Conservation (phyloP, 2,797 vertebrate species). For the Triplophysa bombifrons region DNA sequence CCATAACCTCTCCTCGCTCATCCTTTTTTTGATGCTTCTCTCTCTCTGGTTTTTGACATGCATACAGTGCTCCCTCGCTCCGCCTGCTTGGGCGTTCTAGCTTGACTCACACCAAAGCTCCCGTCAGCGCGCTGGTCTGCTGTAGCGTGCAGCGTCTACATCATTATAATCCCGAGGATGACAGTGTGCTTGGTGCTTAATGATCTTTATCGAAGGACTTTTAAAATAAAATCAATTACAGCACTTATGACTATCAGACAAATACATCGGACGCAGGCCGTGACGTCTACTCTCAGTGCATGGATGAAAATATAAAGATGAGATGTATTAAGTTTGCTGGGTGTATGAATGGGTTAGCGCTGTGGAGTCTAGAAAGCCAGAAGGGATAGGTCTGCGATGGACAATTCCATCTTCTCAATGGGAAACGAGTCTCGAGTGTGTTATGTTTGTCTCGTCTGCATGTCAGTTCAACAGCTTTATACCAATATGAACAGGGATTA, state of each 20-base stretch:
- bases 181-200: neutral
- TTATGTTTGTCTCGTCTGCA: conserved; percentile 2
- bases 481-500: conserved; percentile 21
- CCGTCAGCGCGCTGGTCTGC: neutral
- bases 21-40: neutral
- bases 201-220: conserved; percentile 16
- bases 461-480: conserved; percentile 40
- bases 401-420: neutral
- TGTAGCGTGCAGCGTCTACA: conserved; percentile 10
- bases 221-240: conserved; percentile 23
- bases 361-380: conserved; percentile 23
- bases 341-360: neutral
- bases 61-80: neutral
- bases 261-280: neutral
- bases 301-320: conserved; percentile 4
- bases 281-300: neutral
- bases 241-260: conserved; percentile 14
- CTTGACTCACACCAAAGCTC: neutral
- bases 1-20: neutral
- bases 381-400: conserved; percentile 15
- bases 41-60: conserved; percentile 17
- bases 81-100: conserved; percentile 3
- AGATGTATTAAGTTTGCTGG: conserved; percentile 2
- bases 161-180: conserved; percentile 4
- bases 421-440: neutral